Conservation (phyloP, 2,113 vertebrate genomes). For the Piprites chloris region DNA sequence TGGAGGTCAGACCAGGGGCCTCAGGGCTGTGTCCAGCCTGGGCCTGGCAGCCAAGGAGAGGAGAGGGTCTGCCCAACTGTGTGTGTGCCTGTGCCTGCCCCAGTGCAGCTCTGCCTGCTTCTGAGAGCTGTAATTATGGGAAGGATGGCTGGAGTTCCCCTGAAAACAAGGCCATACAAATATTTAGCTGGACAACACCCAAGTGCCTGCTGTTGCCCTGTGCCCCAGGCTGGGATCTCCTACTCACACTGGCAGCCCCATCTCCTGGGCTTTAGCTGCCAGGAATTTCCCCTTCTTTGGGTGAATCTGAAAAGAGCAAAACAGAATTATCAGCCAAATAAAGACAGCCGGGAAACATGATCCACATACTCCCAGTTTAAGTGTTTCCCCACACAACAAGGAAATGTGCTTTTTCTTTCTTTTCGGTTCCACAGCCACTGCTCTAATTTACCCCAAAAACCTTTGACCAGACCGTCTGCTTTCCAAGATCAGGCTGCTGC, state of each 20-base stretch:
- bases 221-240: neutral
- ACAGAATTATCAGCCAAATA: neutral
- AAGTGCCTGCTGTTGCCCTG: neutral
- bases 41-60: neutral
- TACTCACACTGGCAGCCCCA: constrained; percentile 93
- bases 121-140: neutral
- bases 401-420: neutral
- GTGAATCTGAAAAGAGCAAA: constrained; percentile 66
- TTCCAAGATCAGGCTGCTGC: neutral
- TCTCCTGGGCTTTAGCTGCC: constrained; percentile 82
- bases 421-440: neutral
- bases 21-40: neutral
- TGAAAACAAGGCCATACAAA: constrained; percentile 41
- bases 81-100: neutral
- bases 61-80: too few relatives aligned
- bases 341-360: neutral
- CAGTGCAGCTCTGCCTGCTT: neutral
- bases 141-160: constrained; percentile 82
- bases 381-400: neutral
- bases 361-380: neutral
- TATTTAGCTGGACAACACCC: neutral
- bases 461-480: neutral
- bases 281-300: constrained; percentile 89
- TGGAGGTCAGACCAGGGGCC: rapidly evolving
- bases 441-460: neutral